Percentiles rank a stretch among this genome's conserved stretches.
Conservation (phyloP, 2,797 vertebrate genomes). For the Fringilla coelebs region DNA sequence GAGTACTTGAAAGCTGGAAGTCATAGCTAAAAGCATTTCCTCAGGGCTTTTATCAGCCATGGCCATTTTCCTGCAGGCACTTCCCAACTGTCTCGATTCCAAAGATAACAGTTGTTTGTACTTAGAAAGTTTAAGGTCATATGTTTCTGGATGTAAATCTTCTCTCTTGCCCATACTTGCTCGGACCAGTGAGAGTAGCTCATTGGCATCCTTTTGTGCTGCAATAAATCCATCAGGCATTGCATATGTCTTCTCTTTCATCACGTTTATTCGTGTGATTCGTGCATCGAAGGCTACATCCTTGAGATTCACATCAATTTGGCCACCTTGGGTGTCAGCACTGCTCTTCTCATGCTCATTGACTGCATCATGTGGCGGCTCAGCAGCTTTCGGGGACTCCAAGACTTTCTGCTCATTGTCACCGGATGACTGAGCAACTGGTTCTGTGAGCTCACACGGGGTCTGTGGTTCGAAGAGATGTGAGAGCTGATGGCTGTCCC, state of each 20-base stretch:
- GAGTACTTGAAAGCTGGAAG: conserved; percentile 93
- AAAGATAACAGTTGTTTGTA: conserved; percentile 86
- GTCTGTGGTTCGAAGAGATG: conserved; percentile 61
- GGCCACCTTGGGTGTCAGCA: conserved; percentile 55
- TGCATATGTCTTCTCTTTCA: conserved; percentile 89
- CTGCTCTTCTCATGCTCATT: conserved; percentile 65
- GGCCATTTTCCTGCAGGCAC: conserved; percentile 90
- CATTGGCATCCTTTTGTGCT: conserved; percentile 90
- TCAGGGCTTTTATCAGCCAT: conserved; percentile 86
- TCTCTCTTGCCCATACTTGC: conserved; percentile 77
- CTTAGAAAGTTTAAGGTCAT: conserved; percentile 79
- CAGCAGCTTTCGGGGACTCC: conserved; percentile 14
- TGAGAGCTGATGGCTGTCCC: conserved; percentile 64
- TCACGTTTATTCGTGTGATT: conserved; percentile 81
- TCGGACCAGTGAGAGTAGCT: conserved; percentile 85
- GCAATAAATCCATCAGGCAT: conserved; percentile 88
- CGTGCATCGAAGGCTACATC: conserved; percentile 81
- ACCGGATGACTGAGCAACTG: neutral
- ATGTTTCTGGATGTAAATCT: conserved; percentile 70
- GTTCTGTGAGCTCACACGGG: conserved; percentile 45
- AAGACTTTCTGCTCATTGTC: conserved; percentile 50
- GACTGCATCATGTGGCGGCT: conserved; percentile 56
- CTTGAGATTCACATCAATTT: conserved; percentile 65
- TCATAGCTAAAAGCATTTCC: conserved; percentile 90
- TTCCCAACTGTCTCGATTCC: conserved; percentile 88